A percentile compares a stretch with the other conserved stretches of the same genome.
Conservation (phyloP, 2,113 vertebrate genomes). For the Malurus alboscapulatus region DNA sequence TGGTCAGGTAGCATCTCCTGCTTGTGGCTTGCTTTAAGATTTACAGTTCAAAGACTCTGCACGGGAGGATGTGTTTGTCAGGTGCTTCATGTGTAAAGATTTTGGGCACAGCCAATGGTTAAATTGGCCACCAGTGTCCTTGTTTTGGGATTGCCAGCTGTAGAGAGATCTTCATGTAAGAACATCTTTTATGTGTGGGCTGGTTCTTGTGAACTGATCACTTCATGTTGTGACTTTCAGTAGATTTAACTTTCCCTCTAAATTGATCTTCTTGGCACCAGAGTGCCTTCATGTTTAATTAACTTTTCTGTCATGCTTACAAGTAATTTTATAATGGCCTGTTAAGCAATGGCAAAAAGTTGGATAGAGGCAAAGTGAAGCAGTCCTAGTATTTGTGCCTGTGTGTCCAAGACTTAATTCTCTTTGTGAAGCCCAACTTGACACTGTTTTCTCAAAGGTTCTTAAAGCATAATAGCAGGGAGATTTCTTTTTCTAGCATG, state of each 20-base stretch:
- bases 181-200: neutral
- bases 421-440: neutral
- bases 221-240: neutral
- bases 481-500: neutral
- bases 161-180: neutral
- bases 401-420: neutral
- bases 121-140: accelerated
- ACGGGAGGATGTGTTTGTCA: neutral
- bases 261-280: neutral
- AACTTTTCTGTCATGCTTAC: neutral
- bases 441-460: neutral
- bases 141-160: neutral
- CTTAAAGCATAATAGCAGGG: neutral
- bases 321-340: neutral
- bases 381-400: neutral
- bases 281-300: neutral
- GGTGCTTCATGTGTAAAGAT: neutral
- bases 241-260: neutral
- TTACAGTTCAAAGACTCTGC: neutral
- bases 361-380: neutral
- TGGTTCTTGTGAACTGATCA: neutral
- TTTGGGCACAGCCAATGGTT: neutral
- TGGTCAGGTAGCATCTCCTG: neutral
- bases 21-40: neutral
- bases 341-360: neutral